These are phyloP conservation scores for Gobio occitaniae DNA, from an alignment of 2,797 vertebrate species.

Conservation along the genomic window DNA sequence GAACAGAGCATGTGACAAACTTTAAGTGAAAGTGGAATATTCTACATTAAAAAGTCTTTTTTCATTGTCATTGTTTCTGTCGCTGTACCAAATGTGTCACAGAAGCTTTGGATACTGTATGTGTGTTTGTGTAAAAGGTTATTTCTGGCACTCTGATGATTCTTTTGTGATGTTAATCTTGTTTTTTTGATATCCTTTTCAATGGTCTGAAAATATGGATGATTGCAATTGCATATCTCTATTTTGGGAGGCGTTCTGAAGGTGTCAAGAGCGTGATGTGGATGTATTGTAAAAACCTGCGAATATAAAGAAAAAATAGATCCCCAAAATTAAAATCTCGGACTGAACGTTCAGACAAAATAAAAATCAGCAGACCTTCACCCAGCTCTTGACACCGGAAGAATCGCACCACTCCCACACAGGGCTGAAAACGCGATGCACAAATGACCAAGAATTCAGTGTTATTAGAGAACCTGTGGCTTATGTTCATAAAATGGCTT, in stretches of 20 bases:
- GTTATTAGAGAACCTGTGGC: neutral
- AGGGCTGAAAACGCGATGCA: neutral
- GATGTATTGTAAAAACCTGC: neutral
- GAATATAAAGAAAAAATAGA: neutral
- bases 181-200: neutral
- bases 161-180: neutral
- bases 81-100: conserved; percentile 24
- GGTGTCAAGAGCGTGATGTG: neutral
- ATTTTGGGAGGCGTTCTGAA: neutral
- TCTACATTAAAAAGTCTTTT: neutral
- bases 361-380: neutral
- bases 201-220: neutral
- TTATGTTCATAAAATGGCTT: conserved; percentile 27
- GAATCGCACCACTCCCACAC: neutral
- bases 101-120: conserved; percentile 4
- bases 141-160: neutral
- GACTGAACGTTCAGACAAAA: neutral
- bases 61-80: neutral
- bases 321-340: neutral
- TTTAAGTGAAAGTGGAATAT: neutral
- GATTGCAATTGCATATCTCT: neutral
- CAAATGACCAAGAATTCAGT: conserved; percentile 26
- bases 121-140: neutral
- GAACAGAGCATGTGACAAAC: neutral
- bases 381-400: neutral